A percentile compares a stretch with the other conserved stretches of the same genome.
Evolutionary conservation across 2,113 vertebrate species (phyloP).

Genomic region (Hypanus sabinus): DNA sequence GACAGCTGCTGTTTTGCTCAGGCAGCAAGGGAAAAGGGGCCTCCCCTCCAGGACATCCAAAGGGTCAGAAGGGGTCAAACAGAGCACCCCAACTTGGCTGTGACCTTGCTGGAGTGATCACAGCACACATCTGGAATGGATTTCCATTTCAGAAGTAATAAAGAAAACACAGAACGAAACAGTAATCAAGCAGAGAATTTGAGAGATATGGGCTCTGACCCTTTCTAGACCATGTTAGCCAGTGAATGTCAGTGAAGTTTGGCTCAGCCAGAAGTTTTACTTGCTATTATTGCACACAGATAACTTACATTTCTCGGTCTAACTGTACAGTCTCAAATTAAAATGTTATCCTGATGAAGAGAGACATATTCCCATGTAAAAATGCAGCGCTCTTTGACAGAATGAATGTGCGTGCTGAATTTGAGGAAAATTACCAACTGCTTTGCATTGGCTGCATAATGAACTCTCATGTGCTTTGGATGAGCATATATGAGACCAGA

Average conservation of each 20-base stretch:
- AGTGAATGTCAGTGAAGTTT: neutral
- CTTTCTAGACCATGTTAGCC: constrained; percentile 26
- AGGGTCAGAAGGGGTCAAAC: constrained; percentile 48
- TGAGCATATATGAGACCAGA: neutral
- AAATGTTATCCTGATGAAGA: neutral
- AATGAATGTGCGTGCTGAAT: neutral
- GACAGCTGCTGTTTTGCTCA: constrained; percentile 36
- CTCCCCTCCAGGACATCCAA: constrained; percentile 44
- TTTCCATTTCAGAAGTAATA: constrained; percentile 55
- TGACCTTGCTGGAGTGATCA: constrained; percentile 50
- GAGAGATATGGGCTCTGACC: constrained; percentile 35
- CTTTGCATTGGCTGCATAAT: neutral
- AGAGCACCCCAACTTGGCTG: constrained; percentile 50
- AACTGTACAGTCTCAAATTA: neutral
- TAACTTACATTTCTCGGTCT: neutral
- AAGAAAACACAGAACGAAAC: constrained; percentile 51
- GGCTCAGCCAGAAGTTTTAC: neutral
- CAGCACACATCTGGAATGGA: constrained; percentile 57
- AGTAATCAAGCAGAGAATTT: constrained; percentile 39
- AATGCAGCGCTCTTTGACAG: neutral
- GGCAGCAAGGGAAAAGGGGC: constrained; percentile 40
- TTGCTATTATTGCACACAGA: constrained; percentile 7
- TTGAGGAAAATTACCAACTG: neutral
- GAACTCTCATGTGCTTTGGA: neutral
- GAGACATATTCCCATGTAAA: neutral